phyloP scores from a whole-genome alignment of 2,113 vertebrate species.

The Corythaeola cristata region DNA sequence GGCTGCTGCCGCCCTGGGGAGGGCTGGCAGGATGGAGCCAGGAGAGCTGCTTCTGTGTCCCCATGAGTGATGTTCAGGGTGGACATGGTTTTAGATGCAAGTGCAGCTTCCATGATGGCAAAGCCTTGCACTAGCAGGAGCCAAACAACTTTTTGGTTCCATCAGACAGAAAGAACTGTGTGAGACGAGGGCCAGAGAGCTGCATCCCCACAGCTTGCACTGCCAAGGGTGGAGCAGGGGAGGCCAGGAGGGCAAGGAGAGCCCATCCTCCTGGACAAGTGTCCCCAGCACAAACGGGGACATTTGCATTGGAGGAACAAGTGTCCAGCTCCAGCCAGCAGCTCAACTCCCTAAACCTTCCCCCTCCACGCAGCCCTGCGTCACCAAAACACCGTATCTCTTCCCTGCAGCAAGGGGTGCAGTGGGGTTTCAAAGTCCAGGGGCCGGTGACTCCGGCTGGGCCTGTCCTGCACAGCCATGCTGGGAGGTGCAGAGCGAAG shows the following conservation, averaged over 20 bases:
- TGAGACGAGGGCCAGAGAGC: neutral
- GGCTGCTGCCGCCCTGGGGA: neutral
- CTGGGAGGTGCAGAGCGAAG: neutral
- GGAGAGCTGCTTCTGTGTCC: neutral
- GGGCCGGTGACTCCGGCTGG: neutral
- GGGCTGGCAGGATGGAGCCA: neutral
- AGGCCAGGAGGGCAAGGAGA: neutral
- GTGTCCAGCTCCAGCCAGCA: fast-evolving
- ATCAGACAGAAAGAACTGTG: neutral
- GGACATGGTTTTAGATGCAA: fast-evolving
- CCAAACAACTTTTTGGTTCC: neutral
- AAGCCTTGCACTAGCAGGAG: fast-evolving
- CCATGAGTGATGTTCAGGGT: fast-evolving
- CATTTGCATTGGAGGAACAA: neutral
- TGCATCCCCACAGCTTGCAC: fast-evolving
- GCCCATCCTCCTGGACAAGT: neutral
- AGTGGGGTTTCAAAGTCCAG: neutral
- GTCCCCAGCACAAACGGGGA: neutral
- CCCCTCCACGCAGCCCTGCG: fast-evolving
- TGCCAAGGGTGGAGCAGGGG: neutral
- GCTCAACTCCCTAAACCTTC: neutral
- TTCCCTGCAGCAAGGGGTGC: neutral
- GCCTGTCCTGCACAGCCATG: neutral
- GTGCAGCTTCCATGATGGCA: neutral
- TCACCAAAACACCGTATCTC: fast-evolving